These are phyloP conservation scores for Hozukius guyotensis DNA, from an alignment of 2,797 vertebrate genomes.

Conservation along the genomic window DNA sequence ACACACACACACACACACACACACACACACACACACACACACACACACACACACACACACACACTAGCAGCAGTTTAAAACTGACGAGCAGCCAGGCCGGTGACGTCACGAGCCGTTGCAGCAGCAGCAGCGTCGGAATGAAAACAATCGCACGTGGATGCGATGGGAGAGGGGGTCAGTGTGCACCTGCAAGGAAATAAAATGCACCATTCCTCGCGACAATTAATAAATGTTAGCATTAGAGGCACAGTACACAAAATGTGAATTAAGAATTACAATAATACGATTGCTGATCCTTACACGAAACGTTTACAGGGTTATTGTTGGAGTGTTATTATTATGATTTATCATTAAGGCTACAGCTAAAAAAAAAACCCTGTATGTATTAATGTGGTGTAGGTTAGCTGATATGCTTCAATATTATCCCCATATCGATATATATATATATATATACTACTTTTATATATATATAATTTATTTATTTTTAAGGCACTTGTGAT, in stretches of 20 bases:
- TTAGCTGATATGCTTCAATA: not conserved
- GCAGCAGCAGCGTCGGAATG: slow-evolving; percentile 69
- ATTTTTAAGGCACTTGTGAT: no score
- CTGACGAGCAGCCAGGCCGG: slow-evolving; percentile 18
- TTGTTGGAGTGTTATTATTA: not conserved
- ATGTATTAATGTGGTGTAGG: not conserved
- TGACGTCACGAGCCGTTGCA: slow-evolving; percentile 76
- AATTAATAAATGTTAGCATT: not conserved
- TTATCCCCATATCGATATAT: not conserved
- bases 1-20: not conserved
- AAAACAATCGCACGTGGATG: slow-evolving; percentile 87
- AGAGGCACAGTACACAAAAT: no score
- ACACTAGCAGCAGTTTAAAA: not conserved
- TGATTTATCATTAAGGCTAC: not conserved
- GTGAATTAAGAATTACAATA: no score
- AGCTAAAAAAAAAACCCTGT: not conserved
- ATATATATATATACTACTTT: no score
- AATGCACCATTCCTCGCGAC: fast-evolving
- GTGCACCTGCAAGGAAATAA: slow-evolving; percentile 20
- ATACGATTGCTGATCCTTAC: not conserved
- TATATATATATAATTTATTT: not conserved
- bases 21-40: not conserved
- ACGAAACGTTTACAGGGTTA: not conserved
- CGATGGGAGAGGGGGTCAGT: slow-evolving; percentile 45
- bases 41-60: not conserved